These are phyloP conservation scores for Tipula vernalis DNA, from an alignment of 2,888 invertebrate species.

Conservation along the genomic window DNA sequence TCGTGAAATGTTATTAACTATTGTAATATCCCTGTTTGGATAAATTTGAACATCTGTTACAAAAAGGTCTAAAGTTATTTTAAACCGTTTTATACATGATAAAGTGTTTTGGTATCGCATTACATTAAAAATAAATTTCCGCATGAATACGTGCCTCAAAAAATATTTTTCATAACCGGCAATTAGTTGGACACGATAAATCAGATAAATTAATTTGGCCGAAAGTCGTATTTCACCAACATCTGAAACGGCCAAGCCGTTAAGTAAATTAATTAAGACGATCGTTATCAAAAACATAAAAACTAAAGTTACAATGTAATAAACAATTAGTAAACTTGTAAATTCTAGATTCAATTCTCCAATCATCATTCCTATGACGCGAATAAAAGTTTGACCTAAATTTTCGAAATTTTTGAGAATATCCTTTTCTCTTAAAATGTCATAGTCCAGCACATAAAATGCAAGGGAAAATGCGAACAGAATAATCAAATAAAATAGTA, in stretches of 20 bases:
- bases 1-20: not conserved
- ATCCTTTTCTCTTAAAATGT: not conserved
- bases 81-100: not conserved
- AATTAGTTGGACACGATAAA: not conserved
- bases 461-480: conserved; percentile 71
- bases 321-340: conserved; percentile 36
- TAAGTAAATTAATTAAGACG: conserved; percentile 68
- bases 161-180: not conserved
- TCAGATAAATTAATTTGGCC: not conserved
- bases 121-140: not conserved
- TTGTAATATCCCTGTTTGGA: not conserved
- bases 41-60: not conserved
- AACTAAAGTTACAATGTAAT: conserved; percentile 57
- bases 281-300: conserved; percentile 76
- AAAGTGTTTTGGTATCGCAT: not conserved
- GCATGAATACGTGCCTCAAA: not conserved
- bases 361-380: conserved; percentile 75
- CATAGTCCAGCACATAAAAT: conserved; percentile 50
- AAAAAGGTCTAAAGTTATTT: not conserved
- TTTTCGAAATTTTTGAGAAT: conserved; percentile 51
- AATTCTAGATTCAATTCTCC: conserved; percentile 64
- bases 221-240: not conserved
- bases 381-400: conserved; percentile 60
- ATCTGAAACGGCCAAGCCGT: conserved; percentile 76
- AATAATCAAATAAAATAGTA: conserved; percentile 66